Evolutionary conservation across 2,888 invertebrate species (phyloP).

Genomic region (Dryomyza anilis): DNA sequence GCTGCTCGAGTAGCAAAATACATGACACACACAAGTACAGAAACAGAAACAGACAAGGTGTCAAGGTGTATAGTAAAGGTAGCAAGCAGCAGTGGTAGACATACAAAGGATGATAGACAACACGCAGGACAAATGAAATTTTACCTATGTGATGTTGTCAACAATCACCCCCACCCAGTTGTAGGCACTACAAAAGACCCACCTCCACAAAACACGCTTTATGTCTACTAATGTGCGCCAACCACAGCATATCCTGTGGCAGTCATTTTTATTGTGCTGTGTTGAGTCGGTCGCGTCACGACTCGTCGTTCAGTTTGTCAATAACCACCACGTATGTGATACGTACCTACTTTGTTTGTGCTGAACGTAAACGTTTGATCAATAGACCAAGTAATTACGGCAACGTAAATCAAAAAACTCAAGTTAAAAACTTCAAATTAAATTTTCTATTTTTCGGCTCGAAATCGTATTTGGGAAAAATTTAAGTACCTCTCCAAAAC

Average conservation of each 20-base stretch:
- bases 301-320: not conserved
- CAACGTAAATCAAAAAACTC: constrained; percentile 2
- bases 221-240: constrained; percentile 5
- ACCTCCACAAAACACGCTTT: no score
- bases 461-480: constrained; percentile 22
- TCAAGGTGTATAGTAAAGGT: no score
- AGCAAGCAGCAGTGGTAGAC: no score
- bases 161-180: no score
- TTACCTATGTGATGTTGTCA: no score
- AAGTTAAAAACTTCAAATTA: constrained; percentile 12
- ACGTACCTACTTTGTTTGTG: constrained; percentile 27
- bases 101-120: no score
- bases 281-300: not conserved
- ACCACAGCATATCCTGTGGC: not conserved
- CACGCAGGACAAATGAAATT: no score
- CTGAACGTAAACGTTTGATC: constrained; percentile 42
- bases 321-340: not conserved
- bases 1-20: no score
- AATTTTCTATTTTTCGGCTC: constrained; percentile 21
- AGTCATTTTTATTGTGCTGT: no score
- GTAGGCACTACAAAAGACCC: no score
- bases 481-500: constrained; percentile 10
- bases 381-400: constrained; percentile 36
- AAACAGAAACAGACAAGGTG: no score
- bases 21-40: no score